Base-by-base conservation (phyloP, 1,140 invertebrate species). In the Sarcophaga peregrina region DNA sequence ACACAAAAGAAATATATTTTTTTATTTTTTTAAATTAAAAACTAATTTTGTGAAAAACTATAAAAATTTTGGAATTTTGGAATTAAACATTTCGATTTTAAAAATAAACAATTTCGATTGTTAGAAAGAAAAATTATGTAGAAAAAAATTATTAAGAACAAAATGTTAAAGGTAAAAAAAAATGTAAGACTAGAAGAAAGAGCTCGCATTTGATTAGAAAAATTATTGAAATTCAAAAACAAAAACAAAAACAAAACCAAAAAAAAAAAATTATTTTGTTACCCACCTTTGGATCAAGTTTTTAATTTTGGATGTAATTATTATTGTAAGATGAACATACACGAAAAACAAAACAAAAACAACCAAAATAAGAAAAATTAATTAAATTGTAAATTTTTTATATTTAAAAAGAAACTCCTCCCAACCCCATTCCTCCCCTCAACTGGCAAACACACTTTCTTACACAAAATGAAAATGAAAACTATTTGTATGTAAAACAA, bases 401-500 rank as follows among this genome's bases (percentile, higher is more conserved):
- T 68, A 78, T 75, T 75, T 50, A 78, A 78, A 76, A 76, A 3
- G 45, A 46, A 76, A 47, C 73, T 13, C 45, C 17, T 15, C 73
- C 47, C 75, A 50, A 37, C 4, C 25, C 25, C 4, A 1, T 37
- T 4, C 25, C 45, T 13, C 45, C 17, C 37, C 73, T 17, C 47
- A 50, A 50, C 75, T 78, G 75, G 75, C 75, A 25, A 50, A 45
- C 8, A 74, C n/a, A 78, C 48, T 50, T 58, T 58, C 45, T 50
- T 47, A 50, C 25, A 75, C 73, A 9, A 52, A 50, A 25, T 6
- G 37, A 78, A 50, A 82, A 48, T 45, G 82, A 86, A 85, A 78
- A 82, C 52, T 62, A 81, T 68, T 81, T 81, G 52, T 81, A 58
- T 62, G 80, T 68, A 81, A 62, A 81, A 54, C 80, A 81, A 80